Base-by-base conservation (phyloP, 2,113 vertebrate species). In the Centrocercus urophasianus region DNA sequence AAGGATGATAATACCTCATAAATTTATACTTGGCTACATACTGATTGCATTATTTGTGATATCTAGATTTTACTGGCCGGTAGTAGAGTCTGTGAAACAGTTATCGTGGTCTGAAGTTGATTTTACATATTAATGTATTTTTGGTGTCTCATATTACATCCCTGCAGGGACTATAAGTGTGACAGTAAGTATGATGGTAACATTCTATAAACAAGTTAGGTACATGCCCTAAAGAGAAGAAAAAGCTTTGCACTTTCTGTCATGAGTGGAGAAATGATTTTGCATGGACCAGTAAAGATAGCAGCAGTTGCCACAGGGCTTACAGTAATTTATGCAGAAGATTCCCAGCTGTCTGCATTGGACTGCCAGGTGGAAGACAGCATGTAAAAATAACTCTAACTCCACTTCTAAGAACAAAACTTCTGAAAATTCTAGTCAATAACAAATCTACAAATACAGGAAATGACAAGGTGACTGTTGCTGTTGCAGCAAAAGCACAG, bases 301-400 rank as follows among this genome's bases (percentile, higher is more conserved):
- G 38, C 19, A 90, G 67, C 21, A 64, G 47, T 88, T 93, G 65
- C 79, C 69, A 56, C 7, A 83, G 50, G 61, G 32, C 27, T 86
- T 86, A n/a, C 65, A 71, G 65, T 75, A 93, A 93, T 91, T 90
- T 90, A 93, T 86, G 72, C 80, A 47, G 40, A 64, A 64, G 28
- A 77, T 95, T 95, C 88, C 64, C 60, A 60, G 0, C 66, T 80
- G 30, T 74, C 77, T 90, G 16, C 38, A 15, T 73, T 87, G 45
- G 45, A 74, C 56, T 60, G 79, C 52, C 73, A 78, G 47, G 52
- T 60, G 19, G 60, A 91, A 94, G 72, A 80, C 42, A 74, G 80
- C 10, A 30, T 43, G 32, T 60, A 90, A 72, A 90, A 86, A 54
- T 77, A 83, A 67, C 73, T 80, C 56, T 74, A 67, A 12, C 34